A percentile compares a stretch with the other conserved stretches of the same genome.
Evolutionary conservation across 2,888 invertebrate species (phyloP).

Genomic region (Parnassius smintheus): DNA sequence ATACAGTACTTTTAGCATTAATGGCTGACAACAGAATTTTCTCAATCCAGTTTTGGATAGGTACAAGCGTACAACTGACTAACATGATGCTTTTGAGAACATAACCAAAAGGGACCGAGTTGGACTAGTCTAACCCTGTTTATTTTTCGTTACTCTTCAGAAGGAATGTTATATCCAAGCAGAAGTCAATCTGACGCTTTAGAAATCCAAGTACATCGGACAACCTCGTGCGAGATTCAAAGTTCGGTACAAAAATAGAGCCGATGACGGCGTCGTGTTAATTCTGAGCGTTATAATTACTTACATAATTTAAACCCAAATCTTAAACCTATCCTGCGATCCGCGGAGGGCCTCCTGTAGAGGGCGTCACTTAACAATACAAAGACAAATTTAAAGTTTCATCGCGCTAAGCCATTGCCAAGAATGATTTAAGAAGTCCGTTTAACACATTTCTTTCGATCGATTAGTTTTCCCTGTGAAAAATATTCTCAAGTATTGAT

Average conservation of each 20-base stretch:
- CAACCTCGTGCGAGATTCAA: constrained; percentile 44
- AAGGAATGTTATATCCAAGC: neutral
- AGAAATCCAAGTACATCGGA: neutral
- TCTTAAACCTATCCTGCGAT: constrained; percentile 25
- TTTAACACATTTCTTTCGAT: no score
- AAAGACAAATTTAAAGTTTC: neutral
- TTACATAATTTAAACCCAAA: constrained; percentile 47
- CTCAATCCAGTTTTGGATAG: no score
- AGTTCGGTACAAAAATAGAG: constrained; percentile 69
- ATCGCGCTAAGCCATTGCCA: neutral
- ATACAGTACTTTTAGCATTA: neutral
- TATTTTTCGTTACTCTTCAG: no score
- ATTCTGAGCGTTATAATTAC: constrained; percentile 53
- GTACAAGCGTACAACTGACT: no score
- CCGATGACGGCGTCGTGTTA: constrained; percentile 50
- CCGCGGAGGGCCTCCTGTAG: constrained; percentile 6
- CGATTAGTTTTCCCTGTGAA: no score
- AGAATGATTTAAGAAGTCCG: neutral
- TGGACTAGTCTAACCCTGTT: no score
- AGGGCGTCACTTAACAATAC: neutral
- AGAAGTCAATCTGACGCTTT: neutral
- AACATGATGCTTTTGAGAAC: no score
- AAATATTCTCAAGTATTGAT: neutral
- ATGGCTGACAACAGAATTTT: no score
- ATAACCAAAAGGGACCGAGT: no score